These are phyloP conservation scores for Conger conger DNA, from an alignment of 2,113 vertebrate genomes.

Conservation along the genomic window DNA sequence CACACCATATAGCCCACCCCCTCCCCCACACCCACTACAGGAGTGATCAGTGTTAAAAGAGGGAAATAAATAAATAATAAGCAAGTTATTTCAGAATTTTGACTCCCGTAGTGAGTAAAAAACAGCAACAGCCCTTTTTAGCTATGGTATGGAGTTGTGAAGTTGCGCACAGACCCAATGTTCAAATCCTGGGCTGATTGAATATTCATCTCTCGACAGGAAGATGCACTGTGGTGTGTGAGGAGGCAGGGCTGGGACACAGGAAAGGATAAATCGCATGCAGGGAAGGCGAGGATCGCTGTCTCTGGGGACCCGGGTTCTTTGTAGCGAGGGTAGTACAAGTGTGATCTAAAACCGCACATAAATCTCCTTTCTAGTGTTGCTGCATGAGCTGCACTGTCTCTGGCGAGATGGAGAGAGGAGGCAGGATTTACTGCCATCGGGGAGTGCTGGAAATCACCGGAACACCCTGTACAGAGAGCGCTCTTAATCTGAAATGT, in stretches of 20 bases:
- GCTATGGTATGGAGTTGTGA: neutral
- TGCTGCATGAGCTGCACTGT: slow-evolving; percentile 14
- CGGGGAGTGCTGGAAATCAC: neutral
- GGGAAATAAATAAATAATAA: neutral
- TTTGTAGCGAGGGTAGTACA: slow-evolving; percentile 5
- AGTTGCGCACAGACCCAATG: slow-evolving; percentile 1
- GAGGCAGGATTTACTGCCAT: neutral
- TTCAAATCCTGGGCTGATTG: slow-evolving; percentile 18
- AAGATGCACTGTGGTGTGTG: slow-evolving; percentile 13
- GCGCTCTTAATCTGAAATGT: neutral
- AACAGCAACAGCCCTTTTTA: neutral
- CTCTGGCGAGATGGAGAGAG: neutral
- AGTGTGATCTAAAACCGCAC: slow-evolving; percentile 13
- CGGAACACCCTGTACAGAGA: neutral
- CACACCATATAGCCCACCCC: too few relatives aligned
- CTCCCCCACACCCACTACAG: neutral
- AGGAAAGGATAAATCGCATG: slow-evolving; percentile 2
- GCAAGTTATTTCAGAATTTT: neutral
- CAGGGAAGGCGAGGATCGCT: neutral
- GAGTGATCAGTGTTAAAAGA: neutral
- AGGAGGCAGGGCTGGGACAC: neutral
- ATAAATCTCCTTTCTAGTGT: slow-evolving; percentile 10
- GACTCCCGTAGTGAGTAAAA: neutral
- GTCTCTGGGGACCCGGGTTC: neutral
- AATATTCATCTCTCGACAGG: slow-evolving; percentile 18